These are phyloP conservation scores for Malthinus flaveolus DNA, from an alignment of 2,888 invertebrate genomes.

Conservation along the genomic window DNA sequence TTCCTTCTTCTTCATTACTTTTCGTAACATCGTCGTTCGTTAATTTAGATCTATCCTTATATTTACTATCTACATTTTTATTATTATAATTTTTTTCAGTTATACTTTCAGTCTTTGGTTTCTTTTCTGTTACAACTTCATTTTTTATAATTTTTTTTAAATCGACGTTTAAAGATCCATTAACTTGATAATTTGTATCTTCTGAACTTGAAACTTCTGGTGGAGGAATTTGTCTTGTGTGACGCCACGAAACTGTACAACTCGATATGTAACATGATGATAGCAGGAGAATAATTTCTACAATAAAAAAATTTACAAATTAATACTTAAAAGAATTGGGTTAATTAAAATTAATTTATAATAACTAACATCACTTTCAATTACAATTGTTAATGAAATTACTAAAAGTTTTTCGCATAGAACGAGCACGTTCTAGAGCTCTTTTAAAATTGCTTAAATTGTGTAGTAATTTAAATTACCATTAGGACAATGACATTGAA, in stretches of 20 bases:
- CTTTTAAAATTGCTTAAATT: conserved; percentile 1
- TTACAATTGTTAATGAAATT: too few species aligned
- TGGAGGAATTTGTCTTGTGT: conserved; percentile 19
- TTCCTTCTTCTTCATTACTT: not conserved
- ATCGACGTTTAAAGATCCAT: conserved; percentile 1
- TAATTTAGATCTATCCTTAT: conserved; percentile 4
- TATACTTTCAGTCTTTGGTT: conserved; percentile 46
- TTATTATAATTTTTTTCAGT: conserved; percentile 27
- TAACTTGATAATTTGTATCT: not conserved
- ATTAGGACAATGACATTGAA: conserved; percentile 37
- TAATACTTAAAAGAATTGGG: not conserved
- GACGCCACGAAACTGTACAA: conserved; percentile 27
- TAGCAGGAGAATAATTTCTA: conserved; percentile 41
- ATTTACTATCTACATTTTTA: conserved; percentile 22
- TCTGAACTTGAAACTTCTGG: conserved; percentile 12
- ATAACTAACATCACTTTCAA: not conserved
- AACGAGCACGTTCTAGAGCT: conserved; percentile 15
- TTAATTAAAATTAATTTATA: conserved; percentile 7
- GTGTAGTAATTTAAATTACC: conserved; percentile 21
- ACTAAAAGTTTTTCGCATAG: not conserved
- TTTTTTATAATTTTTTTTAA: conserved; percentile 7
- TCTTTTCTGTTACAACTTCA: conserved; percentile 16
- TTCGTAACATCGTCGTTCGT: not conserved
- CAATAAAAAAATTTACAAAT: conserved; percentile 19
- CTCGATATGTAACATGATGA: conserved; percentile 31